Evolutionary conservation across 2,888 invertebrate species (phyloP).

Genomic region (Macrophya annulata): DNA sequence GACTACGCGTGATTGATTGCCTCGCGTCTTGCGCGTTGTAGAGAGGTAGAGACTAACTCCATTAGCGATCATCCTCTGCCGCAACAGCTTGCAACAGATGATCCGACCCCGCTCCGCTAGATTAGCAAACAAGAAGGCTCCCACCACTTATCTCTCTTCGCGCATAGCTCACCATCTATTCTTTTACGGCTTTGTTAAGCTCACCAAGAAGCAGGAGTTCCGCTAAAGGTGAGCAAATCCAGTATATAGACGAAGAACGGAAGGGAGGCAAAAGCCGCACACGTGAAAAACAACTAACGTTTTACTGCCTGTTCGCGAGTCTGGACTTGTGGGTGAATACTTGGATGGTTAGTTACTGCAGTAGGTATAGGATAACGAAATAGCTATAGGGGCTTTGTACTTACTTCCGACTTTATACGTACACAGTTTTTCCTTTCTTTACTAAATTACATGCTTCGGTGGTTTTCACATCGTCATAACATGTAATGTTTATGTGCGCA

Average conservation of each 20-base stretch:
- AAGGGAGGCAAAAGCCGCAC: constrained; percentile 20
- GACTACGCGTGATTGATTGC: constrained; percentile 72
- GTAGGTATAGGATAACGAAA: constrained; percentile 1
- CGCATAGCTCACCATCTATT: constrained; percentile 72
- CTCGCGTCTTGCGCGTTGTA: constrained; percentile 63
- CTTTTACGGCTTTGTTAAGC: constrained; percentile 67
- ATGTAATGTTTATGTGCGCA: neutral
- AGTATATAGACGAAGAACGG: neutral
- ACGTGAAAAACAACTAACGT: constrained; percentile 37
- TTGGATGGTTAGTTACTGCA: constrained; percentile 2
- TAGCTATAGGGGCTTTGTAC: constrained; percentile 19
- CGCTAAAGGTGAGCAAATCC: constrained; percentile 23
- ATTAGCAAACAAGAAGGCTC: constrained; percentile 73
- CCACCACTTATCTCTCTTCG: constrained; percentile 70
- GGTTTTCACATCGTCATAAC: neutral
- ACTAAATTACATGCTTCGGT: neutral
- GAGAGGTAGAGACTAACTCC: constrained; percentile 67
- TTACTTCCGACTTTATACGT: neutral
- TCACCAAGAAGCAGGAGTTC: constrained; percentile 58
- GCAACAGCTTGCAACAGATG: constrained; percentile 73
- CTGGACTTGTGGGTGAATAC: neutral
- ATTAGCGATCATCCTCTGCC: constrained; percentile 74
- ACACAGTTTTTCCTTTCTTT: neutral
- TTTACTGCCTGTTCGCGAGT: constrained; percentile 29
- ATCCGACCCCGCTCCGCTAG: constrained; percentile 69